phyloP scores from a whole-genome alignment of 2,113 vertebrate genomes.

The Gallinago paraguaiae region DNA sequence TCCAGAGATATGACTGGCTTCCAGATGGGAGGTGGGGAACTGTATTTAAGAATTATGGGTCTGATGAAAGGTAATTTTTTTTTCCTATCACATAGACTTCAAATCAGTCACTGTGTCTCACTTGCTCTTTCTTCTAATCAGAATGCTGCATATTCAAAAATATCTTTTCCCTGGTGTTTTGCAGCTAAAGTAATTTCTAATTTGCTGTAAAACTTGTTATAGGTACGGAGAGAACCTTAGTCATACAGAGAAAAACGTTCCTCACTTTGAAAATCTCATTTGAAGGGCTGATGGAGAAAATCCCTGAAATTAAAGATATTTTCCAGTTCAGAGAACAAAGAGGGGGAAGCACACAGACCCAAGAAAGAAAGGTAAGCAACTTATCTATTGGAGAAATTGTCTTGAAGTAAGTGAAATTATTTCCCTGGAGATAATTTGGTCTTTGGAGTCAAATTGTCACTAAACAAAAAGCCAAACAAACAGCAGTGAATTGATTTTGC shows the following conservation, averaged over 20 bases:
- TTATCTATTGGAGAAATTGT: neutral
- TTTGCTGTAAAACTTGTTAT: neutral
- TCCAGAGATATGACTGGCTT: neutral
- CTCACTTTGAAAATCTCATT: neutral
- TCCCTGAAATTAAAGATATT: neutral
- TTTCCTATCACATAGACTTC: neutral
- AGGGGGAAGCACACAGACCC: neutral
- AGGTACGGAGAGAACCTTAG: neutral
- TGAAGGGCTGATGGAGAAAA: neutral
- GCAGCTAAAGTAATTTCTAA: neutral
- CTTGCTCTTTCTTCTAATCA: constrained; percentile 38
- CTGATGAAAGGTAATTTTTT: neutral
- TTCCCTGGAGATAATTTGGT: constrained; percentile 37
- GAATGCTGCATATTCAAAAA: constrained; percentile 9
- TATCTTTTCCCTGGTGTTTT: neutral
- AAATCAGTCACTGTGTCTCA: neutral
- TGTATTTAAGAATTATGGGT: constrained; percentile 19
- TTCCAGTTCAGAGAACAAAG: constrained; percentile 12
- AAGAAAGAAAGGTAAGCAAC: neutral
- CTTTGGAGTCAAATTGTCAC: constrained; percentile 21
- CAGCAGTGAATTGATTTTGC: constrained; percentile 47
- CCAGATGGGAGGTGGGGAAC: neutral
- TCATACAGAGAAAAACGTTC: neutral
- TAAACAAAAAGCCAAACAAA: constrained; percentile 36
- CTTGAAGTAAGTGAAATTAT: constrained; percentile 36